Evolutionary conservation across 2,113 vertebrate genomes (phyloP), one percentile per base, ranked within the genome.

Genomic region (Halichoerus grypus): DNA sequence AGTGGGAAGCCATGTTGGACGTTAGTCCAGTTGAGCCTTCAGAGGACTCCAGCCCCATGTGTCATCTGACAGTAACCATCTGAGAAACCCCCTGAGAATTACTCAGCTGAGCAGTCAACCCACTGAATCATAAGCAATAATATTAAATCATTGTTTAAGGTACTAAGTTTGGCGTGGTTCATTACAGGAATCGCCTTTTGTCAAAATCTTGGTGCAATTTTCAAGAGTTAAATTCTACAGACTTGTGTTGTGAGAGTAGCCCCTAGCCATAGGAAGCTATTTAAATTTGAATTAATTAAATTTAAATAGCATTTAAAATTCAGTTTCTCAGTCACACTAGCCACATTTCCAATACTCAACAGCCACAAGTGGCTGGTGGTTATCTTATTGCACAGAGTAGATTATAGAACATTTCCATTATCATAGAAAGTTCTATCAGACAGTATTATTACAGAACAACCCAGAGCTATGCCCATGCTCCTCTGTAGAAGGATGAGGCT

Each of bases 191-290:
- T n/a, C 53, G 8, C 39, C 39, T 94, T 88, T 85, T 84, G 53
- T 67, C 53, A 92, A 95, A 95, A 94, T 57, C 53, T 90, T 49
- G 72, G 26, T 63, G 19, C 46, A 15, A 39, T 94, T 76, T 91
- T 92, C 57, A 72, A 3, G 59, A 86, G 46, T 36, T 76, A 93
- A 74, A 96, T 96, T 91, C 59, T 71, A n/a, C 51, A 94, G 21
- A 63, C n/a, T 11, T n/a, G 26, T 65, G 19, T 15, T 71, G 7
- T 90, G 69, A 77, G 10, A 91, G 63, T 33, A 57, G 15, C 39
- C 33, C 24, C n/a, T 49, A 72, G 22, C 19, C 82, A 74, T 57
- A 74, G 16, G 24, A 28, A 86, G n/a, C 74, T 96, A 88, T 51
- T 77, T 95, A 86, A 61, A 26, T 69, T 18, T 72, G 61, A 94